Base-by-base conservation (phyloP, 2,797 vertebrate species). In the Mallotus villosus region DNA sequence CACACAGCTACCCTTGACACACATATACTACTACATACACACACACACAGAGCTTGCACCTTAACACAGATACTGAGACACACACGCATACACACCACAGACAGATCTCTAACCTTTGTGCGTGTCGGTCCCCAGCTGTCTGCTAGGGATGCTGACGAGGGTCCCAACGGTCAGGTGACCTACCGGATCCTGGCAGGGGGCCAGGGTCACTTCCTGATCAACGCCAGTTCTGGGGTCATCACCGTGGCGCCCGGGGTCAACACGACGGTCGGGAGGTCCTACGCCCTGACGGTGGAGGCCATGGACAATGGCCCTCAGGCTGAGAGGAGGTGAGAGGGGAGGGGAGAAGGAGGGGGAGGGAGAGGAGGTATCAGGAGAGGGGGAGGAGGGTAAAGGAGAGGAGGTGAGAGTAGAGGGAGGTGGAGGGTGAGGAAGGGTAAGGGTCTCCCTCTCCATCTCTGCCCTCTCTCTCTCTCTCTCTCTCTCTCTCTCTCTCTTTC, bases 131-230 rank as follows among this genome's bases (percentile, higher is more conserved):
- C 85, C 22, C 89, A 99, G 98, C 91, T 98, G 85, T 94, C 93
- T 0, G 97, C 98, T 0, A 78, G 92, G 0, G 97, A 99, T 57
- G 90, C 92, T 0, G 98, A 99, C 65, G 95, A 96, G 77, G 96
- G 95, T 76, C 82, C 90, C 74, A 99, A 99, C 0, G 96, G 97
- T 16, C 81, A 90, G 81, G 92, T 99, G 70, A 92, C 85, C 5
- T 99, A 98, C 63, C 93, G 94, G 64, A 97, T 99, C 74, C 84
- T 98, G 82, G 94, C 93, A 8, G 98, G 98, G 46, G 91, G 82
- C 70, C 93, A 92, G 79, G 95, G 95, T 27, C 90, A 96, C 77
- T 99, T 99, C 84, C 24, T 81, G 72, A 97, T 99, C 83, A 82
- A 90, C 67, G 89, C 89, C 74, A 93, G 81, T 70, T 96, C 92